Percentiles rank a stretch among this genome's conserved stretches.
Conservation (phyloP, 2,888 invertebrate species). For the Philhelius pedissequus region DNA sequence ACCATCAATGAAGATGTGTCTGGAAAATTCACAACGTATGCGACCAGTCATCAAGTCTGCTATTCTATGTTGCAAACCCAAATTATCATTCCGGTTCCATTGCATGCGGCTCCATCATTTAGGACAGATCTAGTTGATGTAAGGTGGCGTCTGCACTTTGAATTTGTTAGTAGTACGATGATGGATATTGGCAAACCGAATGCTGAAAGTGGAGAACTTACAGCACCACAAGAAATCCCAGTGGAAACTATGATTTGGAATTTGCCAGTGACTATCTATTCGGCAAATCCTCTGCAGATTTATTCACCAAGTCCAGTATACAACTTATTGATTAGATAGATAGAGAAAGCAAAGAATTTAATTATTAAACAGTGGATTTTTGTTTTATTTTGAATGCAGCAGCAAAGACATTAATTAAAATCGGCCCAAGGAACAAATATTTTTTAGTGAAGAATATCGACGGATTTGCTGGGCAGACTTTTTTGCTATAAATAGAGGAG, state of each 20-base stretch:
- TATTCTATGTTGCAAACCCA: conserved; percentile 92
- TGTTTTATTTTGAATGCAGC: too few species aligned
- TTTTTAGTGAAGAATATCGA: too few species aligned
- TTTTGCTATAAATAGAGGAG: too few species aligned
- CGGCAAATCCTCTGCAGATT: conserved; percentile 91
- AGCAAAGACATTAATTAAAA: too few species aligned
- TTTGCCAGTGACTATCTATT: conserved; percentile 94
- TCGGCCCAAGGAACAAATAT: too few species aligned
- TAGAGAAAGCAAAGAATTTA: conserved; percentile 23
- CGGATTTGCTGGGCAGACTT: too few species aligned
- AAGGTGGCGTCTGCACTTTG: conserved; percentile 97
- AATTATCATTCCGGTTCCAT: conserved; percentile 94
- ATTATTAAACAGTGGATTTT: too few species aligned
- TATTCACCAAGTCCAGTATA: conserved; percentile 81
- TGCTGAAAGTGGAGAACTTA: conserved; percentile 82
- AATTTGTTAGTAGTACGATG: conserved; percentile 93
- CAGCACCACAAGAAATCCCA: conserved; percentile 90
- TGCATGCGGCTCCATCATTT: conserved; percentile 98
- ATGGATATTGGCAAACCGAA: conserved; percentile 80
- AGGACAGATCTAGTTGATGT: conserved; percentile 92
- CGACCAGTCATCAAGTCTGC: conserved; percentile 95
- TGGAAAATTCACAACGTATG: conserved; percentile 86
- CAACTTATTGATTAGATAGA: conserved; percentile 74
- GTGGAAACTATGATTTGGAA: conserved; percentile 99
- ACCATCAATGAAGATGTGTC: conserved; percentile 69